phyloP scores from a whole-genome alignment of 1,140 invertebrate species.

The Homalodisca vitripennis region DNA sequence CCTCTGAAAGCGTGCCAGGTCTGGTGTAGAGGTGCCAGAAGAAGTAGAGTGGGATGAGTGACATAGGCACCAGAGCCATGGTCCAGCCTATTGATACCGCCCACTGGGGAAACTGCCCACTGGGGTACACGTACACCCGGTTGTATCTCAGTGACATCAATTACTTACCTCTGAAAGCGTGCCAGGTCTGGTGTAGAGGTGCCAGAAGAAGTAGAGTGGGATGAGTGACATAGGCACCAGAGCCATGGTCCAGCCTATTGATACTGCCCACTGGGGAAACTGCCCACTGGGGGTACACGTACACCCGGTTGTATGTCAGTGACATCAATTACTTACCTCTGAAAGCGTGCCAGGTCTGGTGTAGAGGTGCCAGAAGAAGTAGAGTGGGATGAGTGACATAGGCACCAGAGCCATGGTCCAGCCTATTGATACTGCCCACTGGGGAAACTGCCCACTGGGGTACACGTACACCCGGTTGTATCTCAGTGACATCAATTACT shows the following conservation, averaged over 20 bases:
- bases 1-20: no score
- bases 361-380: constrained; percentile 59
- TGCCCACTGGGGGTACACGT: constrained; percentile 77
- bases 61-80: constrained; percentile 72
- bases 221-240: constrained; percentile 75
- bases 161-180: no score
- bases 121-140: constrained; percentile 63
- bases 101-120: no score
- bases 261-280: no score
- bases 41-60: constrained; percentile 67
- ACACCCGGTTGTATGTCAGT: constrained; percentile 61
- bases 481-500: constrained; percentile 61
- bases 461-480: constrained; percentile 66
- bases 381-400: constrained; percentile 70
- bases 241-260: constrained; percentile 68
- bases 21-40: constrained; percentile 55
- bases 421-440: constrained; percentile 73
- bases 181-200: constrained; percentile 48
- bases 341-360: constrained; percentile 46
- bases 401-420: constrained; percentile 70
- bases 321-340: no score
- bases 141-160: constrained; percentile 65
- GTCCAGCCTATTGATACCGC: constrained; percentile 68
- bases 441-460: no score
- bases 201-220: constrained; percentile 64